A percentile compares a stretch with the other conserved stretches of the same genome.
Evolutionary conservation across 2,113 vertebrate species (phyloP).

Genomic region (Upupa epops): DNA sequence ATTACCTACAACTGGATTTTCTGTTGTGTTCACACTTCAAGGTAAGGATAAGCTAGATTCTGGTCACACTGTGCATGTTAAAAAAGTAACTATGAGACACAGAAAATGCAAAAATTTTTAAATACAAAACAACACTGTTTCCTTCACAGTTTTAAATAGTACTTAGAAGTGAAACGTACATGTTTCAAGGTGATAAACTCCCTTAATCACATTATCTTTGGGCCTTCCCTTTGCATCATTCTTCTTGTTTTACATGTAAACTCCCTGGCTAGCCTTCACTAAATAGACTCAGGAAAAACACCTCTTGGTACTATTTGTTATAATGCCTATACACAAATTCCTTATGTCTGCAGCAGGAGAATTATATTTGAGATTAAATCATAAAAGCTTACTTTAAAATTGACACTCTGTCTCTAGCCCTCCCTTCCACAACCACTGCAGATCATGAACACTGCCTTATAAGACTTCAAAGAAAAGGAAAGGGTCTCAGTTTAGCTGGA

Average conservation of each 20-base stretch:
- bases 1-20: conserved; percentile 15
- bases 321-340: neutral
- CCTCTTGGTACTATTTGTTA: neutral
- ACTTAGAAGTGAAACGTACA: neutral
- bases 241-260: neutral
- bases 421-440: conserved; percentile 19
- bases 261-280: neutral
- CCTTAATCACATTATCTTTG: neutral
- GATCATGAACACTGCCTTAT: neutral
- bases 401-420: neutral
- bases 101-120: neutral
- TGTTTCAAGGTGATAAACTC: conserved; percentile 7
- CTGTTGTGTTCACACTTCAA: conserved; percentile 15
- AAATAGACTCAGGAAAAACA: neutral
- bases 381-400: neutral
- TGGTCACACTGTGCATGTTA: neutral
- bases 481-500: conserved; percentile 31
- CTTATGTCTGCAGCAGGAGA: neutral
- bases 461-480: conserved; percentile 32
- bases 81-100: neutral
- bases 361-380: neutral
- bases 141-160: neutral
- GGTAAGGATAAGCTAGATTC: conserved; percentile 18
- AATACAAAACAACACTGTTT: neutral
- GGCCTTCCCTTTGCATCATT: neutral